Conservation (phyloP, 2,797 vertebrate species). For the Schizothorax lantsangensis region DNA sequence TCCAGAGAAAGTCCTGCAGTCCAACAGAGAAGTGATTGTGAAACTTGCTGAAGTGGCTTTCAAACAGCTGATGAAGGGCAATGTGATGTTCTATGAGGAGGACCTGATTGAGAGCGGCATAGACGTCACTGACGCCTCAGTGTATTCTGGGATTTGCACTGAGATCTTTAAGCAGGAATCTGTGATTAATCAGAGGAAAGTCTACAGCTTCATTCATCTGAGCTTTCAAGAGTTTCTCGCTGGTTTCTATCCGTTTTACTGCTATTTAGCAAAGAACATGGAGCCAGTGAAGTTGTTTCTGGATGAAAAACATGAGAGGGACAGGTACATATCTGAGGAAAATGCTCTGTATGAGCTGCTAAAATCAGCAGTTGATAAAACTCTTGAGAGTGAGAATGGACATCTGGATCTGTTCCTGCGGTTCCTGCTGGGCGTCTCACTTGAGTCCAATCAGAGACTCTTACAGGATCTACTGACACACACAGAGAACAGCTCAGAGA, state of each 20-base stretch:
- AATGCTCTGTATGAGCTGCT: neutral
- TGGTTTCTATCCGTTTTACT: neutral
- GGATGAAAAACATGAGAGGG: neutral
- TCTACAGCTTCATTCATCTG: too few relatives aligned
- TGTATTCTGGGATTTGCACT: too few relatives aligned
- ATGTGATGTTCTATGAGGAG: too few relatives aligned
- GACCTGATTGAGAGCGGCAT: too few relatives aligned
- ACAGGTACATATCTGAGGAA: neutral
- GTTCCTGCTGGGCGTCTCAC: neutral
- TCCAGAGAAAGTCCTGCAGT: too few relatives aligned
- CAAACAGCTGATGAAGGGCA: too few relatives aligned
- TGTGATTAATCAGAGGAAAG: too few relatives aligned
- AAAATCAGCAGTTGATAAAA: neutral
- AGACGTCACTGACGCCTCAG: too few relatives aligned
- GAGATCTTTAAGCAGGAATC: too few relatives aligned
- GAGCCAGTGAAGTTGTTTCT: neutral
- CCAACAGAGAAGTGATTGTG: too few relatives aligned
- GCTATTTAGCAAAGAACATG: neutral
- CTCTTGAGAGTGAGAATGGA: neutral
- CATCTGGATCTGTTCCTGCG: neutral
- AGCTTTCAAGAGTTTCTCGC: neutral
- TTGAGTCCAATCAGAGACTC: neutral
- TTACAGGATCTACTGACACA: neutral
- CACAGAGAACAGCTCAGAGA: neutral
- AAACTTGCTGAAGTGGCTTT: too few relatives aligned